Conservation (phyloP, 1,140 invertebrate species). For the Centruroides sculpturatus region DNA sequence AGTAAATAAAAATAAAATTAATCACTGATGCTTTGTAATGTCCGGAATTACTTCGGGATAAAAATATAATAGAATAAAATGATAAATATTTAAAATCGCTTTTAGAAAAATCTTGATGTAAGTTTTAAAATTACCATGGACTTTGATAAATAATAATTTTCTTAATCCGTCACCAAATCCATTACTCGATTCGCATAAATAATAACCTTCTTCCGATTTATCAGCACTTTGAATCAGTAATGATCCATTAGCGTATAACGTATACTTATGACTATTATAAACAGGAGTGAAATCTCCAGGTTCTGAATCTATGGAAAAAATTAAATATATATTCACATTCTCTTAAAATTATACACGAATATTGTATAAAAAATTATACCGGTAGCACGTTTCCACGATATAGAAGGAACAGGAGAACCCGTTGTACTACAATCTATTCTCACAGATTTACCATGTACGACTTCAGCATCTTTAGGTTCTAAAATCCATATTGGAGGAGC, state of each 20-base stretch:
- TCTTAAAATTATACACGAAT: too few relatives aligned
- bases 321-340: background rate
- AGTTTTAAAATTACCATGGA: conserved; percentile 26
- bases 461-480: conserved; percentile 3
- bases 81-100: too few relatives aligned
- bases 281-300: background rate
- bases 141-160: conserved; percentile 44
- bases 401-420: conserved; percentile 1
- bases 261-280: background rate
- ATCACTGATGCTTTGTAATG: too few relatives aligned
- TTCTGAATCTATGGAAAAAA: background rate
- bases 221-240: conserved; percentile 23
- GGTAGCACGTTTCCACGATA: background rate
- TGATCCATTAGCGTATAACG: conserved; percentile 24
- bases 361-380: too few relatives aligned
- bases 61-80: too few relatives aligned
- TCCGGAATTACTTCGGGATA: too few relatives aligned
- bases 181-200: conserved; percentile 41
- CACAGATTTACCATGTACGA: background rate
- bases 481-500: conserved; percentile 3
- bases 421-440: background rate
- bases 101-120: too few relatives aligned
- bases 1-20: too few relatives aligned
- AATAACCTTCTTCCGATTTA: conserved; percentile 28
- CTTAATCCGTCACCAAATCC: conserved; percentile 44